Base-by-base conservation (phyloP, 2,888 invertebrate genomes). In the Metalampra italica region DNA sequence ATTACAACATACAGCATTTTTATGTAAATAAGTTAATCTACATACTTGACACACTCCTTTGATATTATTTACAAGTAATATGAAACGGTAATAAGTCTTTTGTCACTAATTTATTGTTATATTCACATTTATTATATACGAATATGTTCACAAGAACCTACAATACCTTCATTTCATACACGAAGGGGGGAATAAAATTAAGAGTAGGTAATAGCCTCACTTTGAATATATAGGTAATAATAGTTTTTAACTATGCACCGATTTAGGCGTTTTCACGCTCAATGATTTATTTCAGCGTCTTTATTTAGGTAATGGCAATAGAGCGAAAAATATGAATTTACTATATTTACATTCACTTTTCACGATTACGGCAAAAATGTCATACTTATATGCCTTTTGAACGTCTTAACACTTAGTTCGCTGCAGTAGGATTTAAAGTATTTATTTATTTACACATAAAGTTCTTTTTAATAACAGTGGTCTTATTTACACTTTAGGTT, bases 31-130 rank as follows among this genome's bases (percentile, higher is more conserved):
- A 49, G 54, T 63, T 62, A 65, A 55, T 53, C 72, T 75, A 76
- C 64, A 59, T 70, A 71, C 65, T 54, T 74, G 76, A 82, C 80
- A 84, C 76, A 75, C 68, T 68, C 56, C 47, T 68, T 68, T 77
- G 70, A 75, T 76, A 78, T 73, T 79, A 81, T 80, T 56, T 81
- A 86, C 78, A 81, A 55, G 68, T 77, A 77, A 66, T 67, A 58
- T 64, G 63, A 64, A 62, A 70, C 69, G 71, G 59, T 70, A 67
- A 63, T 73, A 72, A 78, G 78, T 81, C 77, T 78, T 81, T 75
- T 78, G 62, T 74, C 72, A 77, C 78, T 84, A 82, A 76, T 63
- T 83, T 86, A 85, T 82, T 84, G 80, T 84, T 81, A 79, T 85
- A 86, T 85, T 83, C 86, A 87, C 87, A 68, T 65, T 68, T 59